Evolutionary conservation across 2,113 vertebrate genomes (phyloP).

Genomic region (Ctenomys sociabilis): DNA sequence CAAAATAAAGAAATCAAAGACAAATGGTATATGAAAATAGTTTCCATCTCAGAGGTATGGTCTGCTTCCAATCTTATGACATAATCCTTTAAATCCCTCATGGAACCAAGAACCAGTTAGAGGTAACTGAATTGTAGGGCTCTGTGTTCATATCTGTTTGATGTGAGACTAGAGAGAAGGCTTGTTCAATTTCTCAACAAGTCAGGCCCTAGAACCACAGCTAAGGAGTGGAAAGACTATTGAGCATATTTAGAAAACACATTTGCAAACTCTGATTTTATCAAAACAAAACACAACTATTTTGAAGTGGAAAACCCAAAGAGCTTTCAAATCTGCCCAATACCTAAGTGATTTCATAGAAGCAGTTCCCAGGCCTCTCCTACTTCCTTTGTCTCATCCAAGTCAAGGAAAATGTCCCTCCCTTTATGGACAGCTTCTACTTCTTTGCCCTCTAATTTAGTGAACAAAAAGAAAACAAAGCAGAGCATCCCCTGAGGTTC

Average conservation of each 20-base stretch:
- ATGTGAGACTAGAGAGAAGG: too few species aligned
- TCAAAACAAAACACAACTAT: constrained; percentile 30
- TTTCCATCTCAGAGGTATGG: constrained; percentile 1
- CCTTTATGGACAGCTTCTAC: not conserved
- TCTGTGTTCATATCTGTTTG: not conserved
- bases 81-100: not conserved
- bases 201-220: not conserved
- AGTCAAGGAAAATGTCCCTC: not conserved
- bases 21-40: not conserved
- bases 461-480: not conserved
- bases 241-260: constrained; percentile 16
- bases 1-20: constrained; percentile 47
- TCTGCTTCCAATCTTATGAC: not conserved
- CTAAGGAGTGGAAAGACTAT: not conserved
- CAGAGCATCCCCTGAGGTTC: not conserved
- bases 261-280: constrained; percentile 41
- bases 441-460: constrained; percentile 11
- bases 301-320: not conserved
- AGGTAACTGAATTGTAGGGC: not conserved
- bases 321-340: not conserved
- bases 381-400: not conserved
- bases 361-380: not conserved
- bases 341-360: not conserved
- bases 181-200: constrained; percentile 18
- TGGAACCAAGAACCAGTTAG: not conserved